Percentiles rank a stretch among this genome's conserved stretches.
Evolutionary conservation across 2,888 invertebrate species (phyloP).

Genomic region (Drosophila anceps): DNA sequence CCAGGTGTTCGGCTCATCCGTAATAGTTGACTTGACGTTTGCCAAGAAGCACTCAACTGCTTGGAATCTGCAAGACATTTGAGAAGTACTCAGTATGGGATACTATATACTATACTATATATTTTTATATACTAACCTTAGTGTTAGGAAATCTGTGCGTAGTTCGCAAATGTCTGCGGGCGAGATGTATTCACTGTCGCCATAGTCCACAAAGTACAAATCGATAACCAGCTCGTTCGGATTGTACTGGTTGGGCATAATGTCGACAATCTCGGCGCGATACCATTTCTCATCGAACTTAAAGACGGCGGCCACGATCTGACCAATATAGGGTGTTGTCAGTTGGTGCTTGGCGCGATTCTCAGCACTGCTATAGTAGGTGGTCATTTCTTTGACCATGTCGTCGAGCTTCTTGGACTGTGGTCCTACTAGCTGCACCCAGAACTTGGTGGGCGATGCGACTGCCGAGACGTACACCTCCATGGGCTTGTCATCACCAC

Average conservation of each 20-base stretch:
- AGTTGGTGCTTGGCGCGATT: conserved; percentile 89
- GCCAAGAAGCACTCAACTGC: conserved; percentile 95
- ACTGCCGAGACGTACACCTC: conserved; percentile 95
- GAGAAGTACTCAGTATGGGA: neutral
- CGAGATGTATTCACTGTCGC: conserved; percentile 91
- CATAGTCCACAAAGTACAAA: conserved; percentile 95
- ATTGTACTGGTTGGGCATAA: conserved; percentile 88
- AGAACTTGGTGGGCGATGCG: conserved; percentile 92
- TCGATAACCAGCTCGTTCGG: conserved; percentile 88
- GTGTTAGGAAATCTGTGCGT: conserved; percentile 88
- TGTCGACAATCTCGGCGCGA: conserved; percentile 88
- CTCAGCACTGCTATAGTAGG: conserved; percentile 89
- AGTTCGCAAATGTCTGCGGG: conserved; percentile 90
- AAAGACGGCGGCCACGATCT: conserved; percentile 94
- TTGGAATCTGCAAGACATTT: conserved; percentile 86
- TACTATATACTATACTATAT: too few relatives aligned
- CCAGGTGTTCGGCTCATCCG: conserved; percentile 87
- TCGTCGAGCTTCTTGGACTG: conserved; percentile 91
- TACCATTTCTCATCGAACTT: conserved; percentile 93
- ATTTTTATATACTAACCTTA: conserved; percentile 74
- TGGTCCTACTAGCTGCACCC: conserved; percentile 93
- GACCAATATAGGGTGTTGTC: conserved; percentile 88
- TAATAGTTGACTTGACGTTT: conserved; percentile 88
- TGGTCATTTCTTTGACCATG: conserved; percentile 93
- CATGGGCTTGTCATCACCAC: conserved; percentile 87